These are phyloP conservation scores for Dufourea novaeangliae DNA, from an alignment of 1,140 invertebrate genomes.

Conservation along the genomic window DNA sequence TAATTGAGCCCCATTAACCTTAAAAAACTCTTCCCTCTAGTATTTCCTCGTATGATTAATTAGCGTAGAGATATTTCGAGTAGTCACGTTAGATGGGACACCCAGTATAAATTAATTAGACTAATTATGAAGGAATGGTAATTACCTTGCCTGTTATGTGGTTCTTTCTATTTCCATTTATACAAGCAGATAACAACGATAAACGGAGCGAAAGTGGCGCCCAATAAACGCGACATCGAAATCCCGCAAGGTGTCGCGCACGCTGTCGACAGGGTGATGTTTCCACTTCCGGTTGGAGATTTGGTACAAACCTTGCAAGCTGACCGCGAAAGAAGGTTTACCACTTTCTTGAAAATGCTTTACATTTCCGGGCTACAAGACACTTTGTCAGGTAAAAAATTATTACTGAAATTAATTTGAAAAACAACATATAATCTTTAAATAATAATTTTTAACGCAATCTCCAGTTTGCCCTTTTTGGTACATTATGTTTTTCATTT, in stretches of 20 bases:
- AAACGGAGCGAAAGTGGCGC: constrained; percentile 89
- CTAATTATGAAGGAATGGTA: too few species aligned
- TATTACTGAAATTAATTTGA: neutral
- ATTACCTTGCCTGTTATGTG: neutral
- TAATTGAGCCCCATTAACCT: too few species aligned
- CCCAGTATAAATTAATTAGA: too few species aligned
- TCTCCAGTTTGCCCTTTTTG: too few species aligned
- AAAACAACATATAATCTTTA: too few species aligned
- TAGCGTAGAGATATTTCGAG: too few species aligned
- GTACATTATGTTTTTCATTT: too few species aligned
- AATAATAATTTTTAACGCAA: too few species aligned
- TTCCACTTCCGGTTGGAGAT: constrained; percentile 92
- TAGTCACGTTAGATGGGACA: too few species aligned
- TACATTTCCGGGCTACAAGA: constrained; percentile 88
- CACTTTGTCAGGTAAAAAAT: constrained; percentile 85
- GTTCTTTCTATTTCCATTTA: neutral
- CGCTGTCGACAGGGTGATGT: constrained; percentile 93
- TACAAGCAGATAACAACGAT: constrained; percentile 88
- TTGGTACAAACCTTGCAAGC: constrained; percentile 90
- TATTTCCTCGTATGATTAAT: too few species aligned
- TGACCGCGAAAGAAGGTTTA: constrained; percentile 90
- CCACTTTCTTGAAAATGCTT: constrained; percentile 89
- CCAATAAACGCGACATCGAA: constrained; percentile 90
- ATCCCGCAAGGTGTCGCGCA: constrained; percentile 93
- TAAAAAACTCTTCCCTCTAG: too few species aligned